These are phyloP conservation scores for Drosophila stalkeri DNA, from an alignment of 2,888 invertebrate genomes.

Conservation along the genomic window DNA sequence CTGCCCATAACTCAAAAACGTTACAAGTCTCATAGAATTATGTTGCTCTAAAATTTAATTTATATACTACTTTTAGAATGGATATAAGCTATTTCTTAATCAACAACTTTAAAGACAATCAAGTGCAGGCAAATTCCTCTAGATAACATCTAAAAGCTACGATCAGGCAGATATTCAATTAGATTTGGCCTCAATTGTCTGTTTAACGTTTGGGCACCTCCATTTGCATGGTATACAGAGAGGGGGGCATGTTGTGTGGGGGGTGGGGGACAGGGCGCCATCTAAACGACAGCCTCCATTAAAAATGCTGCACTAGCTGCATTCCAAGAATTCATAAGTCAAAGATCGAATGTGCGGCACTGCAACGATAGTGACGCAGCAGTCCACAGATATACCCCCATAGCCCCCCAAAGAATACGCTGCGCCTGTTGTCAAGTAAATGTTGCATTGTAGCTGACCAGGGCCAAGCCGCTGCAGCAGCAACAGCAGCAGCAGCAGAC, in stretches of 20 bases:
- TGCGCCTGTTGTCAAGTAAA: slow-evolving; percentile 16
- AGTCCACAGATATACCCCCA: background rate
- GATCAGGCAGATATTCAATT: slow-evolving; percentile 62
- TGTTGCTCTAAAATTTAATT: background rate
- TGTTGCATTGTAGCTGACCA: slow-evolving; percentile 59
- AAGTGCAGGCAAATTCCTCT: background rate
- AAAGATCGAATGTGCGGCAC: slow-evolving; percentile 73
- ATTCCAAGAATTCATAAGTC: slow-evolving; percentile 79
- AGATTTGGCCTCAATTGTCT: slow-evolving; percentile 66
- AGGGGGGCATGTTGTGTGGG: background rate
- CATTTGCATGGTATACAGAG: slow-evolving; percentile 11
- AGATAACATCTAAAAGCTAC: slow-evolving; percentile 21
- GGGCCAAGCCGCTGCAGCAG: slow-evolving; percentile 48
- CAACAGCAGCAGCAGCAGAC: slow-evolving; percentile 53
- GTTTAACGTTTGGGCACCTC: slow-evolving; percentile 27
- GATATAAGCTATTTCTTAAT: background rate
- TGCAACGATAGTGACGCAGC: slow-evolving; percentile 60
- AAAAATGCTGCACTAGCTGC: slow-evolving; percentile 73
- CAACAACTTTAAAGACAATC: background rate
- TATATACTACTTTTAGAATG: background rate
- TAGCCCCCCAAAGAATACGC: background rate
- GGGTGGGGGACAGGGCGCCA: slow-evolving; percentile 1
- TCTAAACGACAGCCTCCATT: slow-evolving; percentile 60
- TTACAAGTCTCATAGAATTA: background rate
- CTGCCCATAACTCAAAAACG: background rate